Conservation (phyloP, 2,797 vertebrate genomes). For the Peromyscus attwateri region DNA sequence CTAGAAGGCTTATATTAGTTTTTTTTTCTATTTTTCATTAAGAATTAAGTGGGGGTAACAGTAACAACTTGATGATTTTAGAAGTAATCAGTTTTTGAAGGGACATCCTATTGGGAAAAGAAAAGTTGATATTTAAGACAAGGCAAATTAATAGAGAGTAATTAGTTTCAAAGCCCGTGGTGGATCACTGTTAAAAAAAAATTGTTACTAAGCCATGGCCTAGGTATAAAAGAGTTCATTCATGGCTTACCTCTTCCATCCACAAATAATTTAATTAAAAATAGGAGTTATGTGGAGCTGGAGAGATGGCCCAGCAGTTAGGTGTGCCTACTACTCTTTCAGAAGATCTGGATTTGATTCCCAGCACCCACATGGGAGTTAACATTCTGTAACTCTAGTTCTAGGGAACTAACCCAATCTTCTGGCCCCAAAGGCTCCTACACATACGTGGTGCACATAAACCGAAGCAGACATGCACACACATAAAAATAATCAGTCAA, state of each 20-base stretch:
- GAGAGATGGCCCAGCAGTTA: neutral
- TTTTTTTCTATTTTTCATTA: conserved; percentile 63
- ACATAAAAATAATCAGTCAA: neutral
- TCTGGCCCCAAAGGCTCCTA: neutral
- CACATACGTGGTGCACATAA: neutral
- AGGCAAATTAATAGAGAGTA: conserved; percentile 70
- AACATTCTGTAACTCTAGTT: neutral
- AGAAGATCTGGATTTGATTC: neutral
- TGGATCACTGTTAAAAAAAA: conserved; percentile 60
- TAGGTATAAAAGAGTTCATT: conserved; percentile 9
- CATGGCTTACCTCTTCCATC: neutral
- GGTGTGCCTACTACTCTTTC: neutral
- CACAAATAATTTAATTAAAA: conserved; percentile 66
- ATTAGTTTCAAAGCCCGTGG: conserved; percentile 67
- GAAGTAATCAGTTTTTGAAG: conserved; percentile 56
- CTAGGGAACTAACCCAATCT: neutral
- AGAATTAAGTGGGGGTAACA: conserved; percentile 48
- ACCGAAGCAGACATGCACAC: neutral
- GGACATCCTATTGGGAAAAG: conserved; percentile 63
- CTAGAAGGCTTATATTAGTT: neutral
- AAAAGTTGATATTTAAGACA: conserved; percentile 74
- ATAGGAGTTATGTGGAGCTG: neutral
- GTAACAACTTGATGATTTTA: conserved; percentile 48
- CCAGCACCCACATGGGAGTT: neutral
- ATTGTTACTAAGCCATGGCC: conserved; percentile 28